Base-by-base conservation (phyloP, 1,140 invertebrate genomes). In the Drosophila arawakana region DNA sequence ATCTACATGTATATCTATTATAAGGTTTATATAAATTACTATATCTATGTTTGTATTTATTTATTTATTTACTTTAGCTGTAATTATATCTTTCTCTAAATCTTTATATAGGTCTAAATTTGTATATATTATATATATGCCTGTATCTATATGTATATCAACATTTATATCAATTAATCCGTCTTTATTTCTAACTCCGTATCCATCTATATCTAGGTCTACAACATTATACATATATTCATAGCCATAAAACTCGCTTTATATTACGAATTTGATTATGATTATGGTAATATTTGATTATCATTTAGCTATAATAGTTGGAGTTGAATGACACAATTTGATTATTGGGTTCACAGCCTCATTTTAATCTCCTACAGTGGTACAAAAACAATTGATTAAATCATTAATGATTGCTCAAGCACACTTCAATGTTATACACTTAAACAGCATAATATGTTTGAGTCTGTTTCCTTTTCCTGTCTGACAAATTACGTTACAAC, bases 381-480 rank as follows among this genome's bases (percentile, higher is more conserved):
- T 8, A 9, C 15, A 47, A 47, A 30, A 47, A 6, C 3, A 13
- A 6, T 43, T n/a, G 11, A 43, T 43, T 43, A 11, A 41, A 9
- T 11, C 9, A 11, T 11, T 11, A 41, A 10, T 10, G 9, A 41
- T 41, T 41, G 1, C 11, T 11, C 39, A 11, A 41, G 39, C 39
- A 41, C 13, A 43, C 41, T 43, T 43, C 41, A 43, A 41, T 10
- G 9, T 11, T 41, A 41, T 10, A 11, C 11, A 11, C 41, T 13
- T 6, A 0, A n/a, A 43, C 41, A 13, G 25, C 30, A 35, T 13
- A 35, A 54, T 13, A 35, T 34, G 11, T 13, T 35, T 30, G 8
- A 1, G 5, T 6, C n/a, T 18, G 44, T 63, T 75, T 75, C 67
- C 52, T 41, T 57, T 63, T 71, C 52, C 66, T 18, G 44, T 46